phyloP scores from a whole-genome alignment of 2,888 invertebrate species.

The Prenolepis imparis region DNA sequence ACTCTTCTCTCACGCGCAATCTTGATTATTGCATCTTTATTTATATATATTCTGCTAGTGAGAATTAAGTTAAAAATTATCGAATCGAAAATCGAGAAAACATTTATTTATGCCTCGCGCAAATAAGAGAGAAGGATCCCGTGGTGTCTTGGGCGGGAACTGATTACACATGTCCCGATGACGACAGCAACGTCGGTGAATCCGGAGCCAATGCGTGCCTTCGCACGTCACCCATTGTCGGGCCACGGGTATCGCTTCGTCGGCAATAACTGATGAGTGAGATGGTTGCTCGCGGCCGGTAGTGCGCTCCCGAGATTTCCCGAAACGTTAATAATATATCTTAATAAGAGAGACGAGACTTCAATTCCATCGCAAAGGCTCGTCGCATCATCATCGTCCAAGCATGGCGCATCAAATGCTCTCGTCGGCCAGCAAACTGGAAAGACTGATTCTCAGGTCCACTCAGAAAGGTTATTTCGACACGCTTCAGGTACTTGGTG shows the following conservation, averaged over 20 bases:
- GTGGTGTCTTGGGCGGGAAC: too few species aligned
- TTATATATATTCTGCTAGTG: neutral
- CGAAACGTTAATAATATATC: slow-evolving; percentile 4
- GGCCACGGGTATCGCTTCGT: neutral
- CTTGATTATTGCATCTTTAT: too few species aligned
- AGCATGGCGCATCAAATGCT: slow-evolving; percentile 90
- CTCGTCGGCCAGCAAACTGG: slow-evolving; percentile 88
- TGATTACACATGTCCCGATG: neutral
- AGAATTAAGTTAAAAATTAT: neutral
- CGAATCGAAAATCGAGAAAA: too few species aligned
- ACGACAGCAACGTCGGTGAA: neutral
- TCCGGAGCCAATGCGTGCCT: neutral
- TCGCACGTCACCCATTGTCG: neutral
- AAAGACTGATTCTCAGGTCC: slow-evolving; percentile 86
- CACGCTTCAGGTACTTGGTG: slow-evolving; percentile 82
- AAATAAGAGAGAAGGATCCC: too few species aligned
- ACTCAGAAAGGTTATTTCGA: slow-evolving; percentile 84
- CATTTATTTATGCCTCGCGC: too few species aligned
- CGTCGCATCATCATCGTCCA: slow-evolving; percentile 7
- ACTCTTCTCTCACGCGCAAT: too few species aligned
- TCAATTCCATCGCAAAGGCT: slow-evolving; percentile 68
- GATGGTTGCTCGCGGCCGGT: slow-evolving; percentile 69
- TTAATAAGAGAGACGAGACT: slow-evolving; percentile 49
- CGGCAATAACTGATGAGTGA: neutral
- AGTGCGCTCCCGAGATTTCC: slow-evolving; percentile 40